Percentiles rank a stretch among this genome's conserved stretches.
Evolutionary conservation across 2,797 vertebrate genomes (phyloP).

Genomic region (Danio choprae): DNA sequence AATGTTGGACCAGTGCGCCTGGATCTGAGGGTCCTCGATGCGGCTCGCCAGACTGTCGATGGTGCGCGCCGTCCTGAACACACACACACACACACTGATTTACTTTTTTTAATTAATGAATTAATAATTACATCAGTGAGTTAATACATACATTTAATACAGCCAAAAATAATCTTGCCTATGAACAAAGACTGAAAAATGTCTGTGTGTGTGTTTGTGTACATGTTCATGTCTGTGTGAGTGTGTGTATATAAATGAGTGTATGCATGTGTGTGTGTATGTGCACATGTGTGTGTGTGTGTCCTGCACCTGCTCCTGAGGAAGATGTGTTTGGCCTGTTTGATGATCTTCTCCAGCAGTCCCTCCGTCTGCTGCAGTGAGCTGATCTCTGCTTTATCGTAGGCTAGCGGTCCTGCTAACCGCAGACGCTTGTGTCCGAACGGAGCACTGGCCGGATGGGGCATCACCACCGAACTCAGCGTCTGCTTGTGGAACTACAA

Average conservation of each 20-base stretch:
- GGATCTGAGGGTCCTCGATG: constrained; percentile 97
- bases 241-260: too few relatives aligned
- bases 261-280: background rate
- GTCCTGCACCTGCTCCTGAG: constrained; percentile 83
- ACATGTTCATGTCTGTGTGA: too few relatives aligned
- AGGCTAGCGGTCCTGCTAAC: constrained; percentile 91
- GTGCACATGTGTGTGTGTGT: too few relatives aligned
- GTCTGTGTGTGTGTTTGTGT: too few relatives aligned
- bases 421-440: constrained; percentile 94
- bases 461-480: constrained; percentile 92
- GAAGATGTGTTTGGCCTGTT: constrained; percentile 98
- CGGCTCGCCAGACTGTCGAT: constrained; percentile 95
- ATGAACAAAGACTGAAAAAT: too few relatives aligned
- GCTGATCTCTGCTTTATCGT: constrained; percentile 91
- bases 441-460: constrained; percentile 92
- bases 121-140: too few relatives aligned
- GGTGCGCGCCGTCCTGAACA: constrained; percentile 77
- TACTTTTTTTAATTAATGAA: too few relatives aligned
- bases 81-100: background rate
- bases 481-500: constrained; percentile 96
- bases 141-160: too few relatives aligned
- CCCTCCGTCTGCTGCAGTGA: constrained; percentile 90
- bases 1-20: constrained; percentile 99
- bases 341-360: constrained; percentile 97
- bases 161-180: too few relatives aligned